Evolutionary conservation across 2,888 invertebrate genomes (phyloP), one percentile per base, ranked within the genome.

Genomic region (Asteroscopus sphinx): DNA sequence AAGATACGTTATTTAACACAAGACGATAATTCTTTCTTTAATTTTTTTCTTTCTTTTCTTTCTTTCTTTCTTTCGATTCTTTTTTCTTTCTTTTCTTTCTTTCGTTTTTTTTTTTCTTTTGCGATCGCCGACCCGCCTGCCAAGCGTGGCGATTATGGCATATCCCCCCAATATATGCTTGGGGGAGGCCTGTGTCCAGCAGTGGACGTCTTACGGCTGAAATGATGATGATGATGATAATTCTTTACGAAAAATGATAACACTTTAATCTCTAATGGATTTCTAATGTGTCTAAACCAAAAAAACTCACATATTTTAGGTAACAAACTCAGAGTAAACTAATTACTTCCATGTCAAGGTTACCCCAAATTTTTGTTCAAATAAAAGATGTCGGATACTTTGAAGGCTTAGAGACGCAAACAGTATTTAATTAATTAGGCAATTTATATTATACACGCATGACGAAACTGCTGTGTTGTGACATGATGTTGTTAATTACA

Each of bases 401-500:
- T 48, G 36, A 47, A 37, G 28, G 37, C 17, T 57, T 37, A 49
- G 46, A 47, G 54, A 62, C 39, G 53, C 39, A 47, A 52, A 46
- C 61, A 44, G 33, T 49, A 60, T 41, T n/a, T 66, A 59, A 76
- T 65, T 45, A 64, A 69, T 66, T 52, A 52, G 37, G 62, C 37
- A 73, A 74, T 76, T 74, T 61, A 76, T 73, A 70, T 59, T 61
- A 64, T n/a, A 59, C 47, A 46, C 52, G 58, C 63, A 32, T 58
- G 51, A 60, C 6, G 28, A 61, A 74, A 63, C 53, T 67, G 74
- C 77, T 74, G 58, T 52, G 70, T 73, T 63, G 54, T 76, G 74
- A 61, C 63, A 67, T 58, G 53, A 66, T 63, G 62, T 58, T 69
- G 57, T 63, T 76, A 73, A 73, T 74, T 73, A 69, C 54, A 67